phyloP scores from a whole-genome alignment of 1,140 invertebrate species.

The Druon quercuslanigerum region DNA sequence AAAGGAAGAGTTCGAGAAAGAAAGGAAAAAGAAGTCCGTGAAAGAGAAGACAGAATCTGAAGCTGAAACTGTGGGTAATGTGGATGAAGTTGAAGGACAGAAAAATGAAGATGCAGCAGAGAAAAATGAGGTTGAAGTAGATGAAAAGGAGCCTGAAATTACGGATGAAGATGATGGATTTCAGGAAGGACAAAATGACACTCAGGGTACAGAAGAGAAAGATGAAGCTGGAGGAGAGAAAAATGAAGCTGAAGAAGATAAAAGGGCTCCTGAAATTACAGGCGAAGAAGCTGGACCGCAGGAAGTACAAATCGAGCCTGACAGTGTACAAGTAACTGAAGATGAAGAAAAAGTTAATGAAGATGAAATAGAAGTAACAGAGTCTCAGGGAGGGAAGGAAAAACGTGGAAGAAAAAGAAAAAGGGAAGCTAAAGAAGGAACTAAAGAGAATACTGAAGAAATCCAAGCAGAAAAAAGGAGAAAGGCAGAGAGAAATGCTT shows the following conservation, averaged over 20 bases:
- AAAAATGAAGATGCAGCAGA: conserved; percentile 27
- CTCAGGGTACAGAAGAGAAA: too few species aligned
- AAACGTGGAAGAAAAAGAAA: conserved; percentile 5
- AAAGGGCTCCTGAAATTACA: not conserved
- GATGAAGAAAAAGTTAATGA: too few species aligned
- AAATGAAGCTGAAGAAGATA: not conserved
- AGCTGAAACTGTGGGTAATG: conserved; percentile 14
- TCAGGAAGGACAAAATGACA: too few species aligned
- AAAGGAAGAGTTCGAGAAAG: conserved; percentile 33
- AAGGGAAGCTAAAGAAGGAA: conserved; percentile 31
- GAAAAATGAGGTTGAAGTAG: not conserved
- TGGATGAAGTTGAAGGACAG: conserved; percentile 12
- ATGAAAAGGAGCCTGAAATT: not conserved
- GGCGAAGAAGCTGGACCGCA: too few species aligned
- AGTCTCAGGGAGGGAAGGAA: conserved; percentile 7
- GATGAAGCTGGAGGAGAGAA: not conserved
- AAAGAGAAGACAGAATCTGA: conserved; percentile 3
- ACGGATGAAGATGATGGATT: too few species aligned
- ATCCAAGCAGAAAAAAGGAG: conserved; percentile 16
- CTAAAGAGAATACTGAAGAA: conserved; percentile 24
- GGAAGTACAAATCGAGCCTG: too few species aligned
- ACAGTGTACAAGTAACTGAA: too few species aligned
- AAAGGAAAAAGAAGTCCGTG: not conserved
- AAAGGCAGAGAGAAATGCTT: conserved; percentile 43
- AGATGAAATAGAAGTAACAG: too few species aligned